phyloP scores from a whole-genome alignment of 2,797 vertebrate species.

The Ispidina picta region DNA sequence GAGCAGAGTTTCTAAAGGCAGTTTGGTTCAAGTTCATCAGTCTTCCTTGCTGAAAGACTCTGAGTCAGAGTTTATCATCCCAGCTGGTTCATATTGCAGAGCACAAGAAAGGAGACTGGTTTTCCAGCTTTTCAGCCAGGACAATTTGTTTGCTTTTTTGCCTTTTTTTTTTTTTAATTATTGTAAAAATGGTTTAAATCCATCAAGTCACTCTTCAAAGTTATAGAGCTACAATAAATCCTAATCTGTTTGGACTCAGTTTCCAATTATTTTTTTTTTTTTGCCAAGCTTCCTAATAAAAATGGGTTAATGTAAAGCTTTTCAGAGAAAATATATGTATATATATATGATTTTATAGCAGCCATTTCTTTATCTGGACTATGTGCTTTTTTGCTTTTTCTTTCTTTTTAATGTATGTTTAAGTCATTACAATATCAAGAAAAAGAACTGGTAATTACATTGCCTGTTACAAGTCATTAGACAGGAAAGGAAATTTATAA shows the following conservation, averaged over 20 bases:
- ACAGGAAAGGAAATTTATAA: slow-evolving; percentile 8
- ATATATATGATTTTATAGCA: slow-evolving; percentile 24
- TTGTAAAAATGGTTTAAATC: slow-evolving; percentile 33
- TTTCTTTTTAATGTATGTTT: not conserved
- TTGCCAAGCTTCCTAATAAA: slow-evolving; percentile 43
- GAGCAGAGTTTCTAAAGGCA: fast-evolving
- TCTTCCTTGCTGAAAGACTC: not conserved
- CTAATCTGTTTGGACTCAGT: slow-evolving; percentile 17
- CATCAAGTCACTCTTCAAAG: not conserved
- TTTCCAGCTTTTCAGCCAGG: slow-evolving; percentile 34
- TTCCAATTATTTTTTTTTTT: slow-evolving; percentile 20
- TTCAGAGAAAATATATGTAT: not conserved
- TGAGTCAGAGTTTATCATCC: not conserved
- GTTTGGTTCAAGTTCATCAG: not conserved
- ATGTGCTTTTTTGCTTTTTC: not conserved
- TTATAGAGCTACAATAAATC: slow-evolving; percentile 10
- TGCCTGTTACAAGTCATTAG: slow-evolving; percentile 39
- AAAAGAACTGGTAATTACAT: slow-evolving; percentile 9
- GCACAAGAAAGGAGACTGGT: not conserved
- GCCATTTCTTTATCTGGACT: slow-evolving; percentile 1
- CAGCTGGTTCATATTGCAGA: not conserved
- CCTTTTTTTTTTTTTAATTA: not conserved
- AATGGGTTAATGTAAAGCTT: slow-evolving; percentile 43
- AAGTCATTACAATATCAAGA: slow-evolving; percentile 19
- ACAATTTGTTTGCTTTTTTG: slow-evolving; percentile 31